Evolutionary conservation across 35 echinoderm and acorn worm genomes (phyloP).

Genomic region (Stichopus chloronotus): DNA sequence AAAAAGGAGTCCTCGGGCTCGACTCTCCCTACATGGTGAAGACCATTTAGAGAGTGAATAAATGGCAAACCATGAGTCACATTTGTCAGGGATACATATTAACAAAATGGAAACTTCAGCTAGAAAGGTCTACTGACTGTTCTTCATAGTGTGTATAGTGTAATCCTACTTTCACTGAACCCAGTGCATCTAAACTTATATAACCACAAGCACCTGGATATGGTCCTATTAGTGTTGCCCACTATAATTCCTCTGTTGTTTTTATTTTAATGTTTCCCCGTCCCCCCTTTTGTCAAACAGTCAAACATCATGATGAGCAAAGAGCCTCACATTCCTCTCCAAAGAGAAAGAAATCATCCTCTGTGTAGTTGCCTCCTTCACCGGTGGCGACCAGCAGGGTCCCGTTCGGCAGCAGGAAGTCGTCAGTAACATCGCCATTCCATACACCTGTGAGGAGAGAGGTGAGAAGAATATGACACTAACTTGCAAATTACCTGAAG

Average conservation of each 20-base stretch:
- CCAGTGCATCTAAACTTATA: too few relatives aligned
- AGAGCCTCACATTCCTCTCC: conserved; percentile 79
- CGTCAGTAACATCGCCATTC: conserved; percentile 79
- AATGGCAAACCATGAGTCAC: background rate
- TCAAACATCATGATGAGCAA: too few relatives aligned
- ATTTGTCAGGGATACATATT: too few relatives aligned
- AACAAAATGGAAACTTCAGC: too few relatives aligned
- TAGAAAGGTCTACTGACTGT: too few relatives aligned
- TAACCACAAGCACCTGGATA: too few relatives aligned
- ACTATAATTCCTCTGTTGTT: too few relatives aligned
- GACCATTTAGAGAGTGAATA: conserved; percentile 1
- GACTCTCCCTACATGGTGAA: conserved; percentile 29
- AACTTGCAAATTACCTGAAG: conserved; percentile 75
- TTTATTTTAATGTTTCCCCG: too few relatives aligned
- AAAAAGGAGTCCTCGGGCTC: background rate
- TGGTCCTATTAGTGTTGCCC: too few relatives aligned
- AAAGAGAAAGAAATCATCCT: conserved; percentile 71
- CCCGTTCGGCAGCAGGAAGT: conserved; percentile 65
- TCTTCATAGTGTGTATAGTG: too few relatives aligned
- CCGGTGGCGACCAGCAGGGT: conserved; percentile 46
- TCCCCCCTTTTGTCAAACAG: too few relatives aligned
- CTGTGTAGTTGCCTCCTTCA: conserved; percentile 72
- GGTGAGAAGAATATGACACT: background rate
- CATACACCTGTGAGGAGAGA: conserved; percentile 70
- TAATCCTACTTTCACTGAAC: too few relatives aligned